Conservation (phyloP, 2,888 invertebrate species). For the Rhagophthalmus giganteus region DNA sequence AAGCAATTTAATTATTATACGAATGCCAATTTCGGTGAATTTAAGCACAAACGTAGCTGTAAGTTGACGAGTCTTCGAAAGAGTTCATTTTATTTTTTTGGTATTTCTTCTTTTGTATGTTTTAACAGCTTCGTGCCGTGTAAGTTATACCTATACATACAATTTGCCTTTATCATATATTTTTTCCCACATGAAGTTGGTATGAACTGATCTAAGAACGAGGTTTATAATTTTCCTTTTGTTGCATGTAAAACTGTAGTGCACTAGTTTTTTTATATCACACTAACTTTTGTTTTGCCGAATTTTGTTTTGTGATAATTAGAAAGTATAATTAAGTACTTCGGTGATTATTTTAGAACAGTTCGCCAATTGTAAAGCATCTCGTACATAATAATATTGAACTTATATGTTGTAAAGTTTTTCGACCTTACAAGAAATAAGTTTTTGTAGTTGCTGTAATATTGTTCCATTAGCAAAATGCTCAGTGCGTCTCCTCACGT, state of each 20-base stretch:
- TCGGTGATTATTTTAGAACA: slow-evolving; percentile 24
- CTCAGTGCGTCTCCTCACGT: slow-evolving; percentile 50
- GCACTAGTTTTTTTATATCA: slow-evolving; percentile 44
- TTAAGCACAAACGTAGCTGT: slow-evolving; percentile 40
- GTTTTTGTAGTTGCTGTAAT: slow-evolving; percentile 44
- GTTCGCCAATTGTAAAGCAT: slow-evolving; percentile 47
- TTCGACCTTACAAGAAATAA: slow-evolving; percentile 28
- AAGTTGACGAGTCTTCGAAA: slow-evolving; percentile 40
- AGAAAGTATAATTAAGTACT: slow-evolving; percentile 17
- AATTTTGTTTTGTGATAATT: slow-evolving; percentile 45
- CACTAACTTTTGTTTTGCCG: slow-evolving; percentile 26
- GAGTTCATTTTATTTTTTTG: slow-evolving; percentile 39
- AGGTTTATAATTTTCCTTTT: slow-evolving; percentile 36
- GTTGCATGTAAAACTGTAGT: slow-evolving; percentile 33
- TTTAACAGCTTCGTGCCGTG: no score
- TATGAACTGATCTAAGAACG: slow-evolving; percentile 43
- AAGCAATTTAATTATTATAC: no score
- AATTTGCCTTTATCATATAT: neutral
- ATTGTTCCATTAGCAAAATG: slow-evolving; percentile 52
- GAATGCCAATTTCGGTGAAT: slow-evolving; percentile 36
- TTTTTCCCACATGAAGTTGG: slow-evolving; percentile 39
- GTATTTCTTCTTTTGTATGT: slow-evolving; percentile 27
- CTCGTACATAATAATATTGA: slow-evolving; percentile 25
- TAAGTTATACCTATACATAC: slow-evolving; percentile 9
- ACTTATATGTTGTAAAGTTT: slow-evolving; percentile 28